Conservation (phyloP, 2,113 vertebrate species). For the Semnornis frantzii region DNA sequence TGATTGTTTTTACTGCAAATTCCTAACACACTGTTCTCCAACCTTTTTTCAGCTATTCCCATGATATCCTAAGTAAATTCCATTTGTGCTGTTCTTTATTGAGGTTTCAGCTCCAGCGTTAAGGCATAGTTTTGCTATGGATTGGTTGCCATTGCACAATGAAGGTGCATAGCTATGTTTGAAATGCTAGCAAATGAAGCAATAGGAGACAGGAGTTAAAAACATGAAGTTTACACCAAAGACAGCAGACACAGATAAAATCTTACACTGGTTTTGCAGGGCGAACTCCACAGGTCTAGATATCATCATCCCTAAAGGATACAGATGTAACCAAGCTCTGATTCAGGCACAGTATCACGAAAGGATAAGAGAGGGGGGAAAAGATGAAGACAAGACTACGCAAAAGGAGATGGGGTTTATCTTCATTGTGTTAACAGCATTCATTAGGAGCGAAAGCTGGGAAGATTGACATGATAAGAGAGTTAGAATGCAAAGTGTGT, state of each 20-base stretch:
- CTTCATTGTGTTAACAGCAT: not conserved
- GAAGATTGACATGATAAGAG: not conserved
- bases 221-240: not conserved
- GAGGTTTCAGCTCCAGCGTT: not conserved
- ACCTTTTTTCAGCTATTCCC: constrained; percentile 36
- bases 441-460: not conserved
- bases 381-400: not conserved
- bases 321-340: not conserved
- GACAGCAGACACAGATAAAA: not conserved
- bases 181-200: not conserved
- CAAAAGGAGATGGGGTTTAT: not conserved
- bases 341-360: not conserved
- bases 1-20: constrained; percentile 42
- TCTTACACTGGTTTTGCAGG: not conserved
- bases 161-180: not conserved
- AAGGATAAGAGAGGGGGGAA: not conserved
- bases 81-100: not conserved
- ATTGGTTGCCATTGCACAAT: not conserved
- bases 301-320: not conserved
- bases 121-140: not conserved
- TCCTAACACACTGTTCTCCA: constrained; percentile 36
- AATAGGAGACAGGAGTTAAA: not conserved
- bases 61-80: constrained; percentile 33
- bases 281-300: not conserved
- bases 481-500: not conserved